Evolutionary conservation across 2,797 vertebrate species (phyloP).

Genomic region (Sebastes glaucus): DNA sequence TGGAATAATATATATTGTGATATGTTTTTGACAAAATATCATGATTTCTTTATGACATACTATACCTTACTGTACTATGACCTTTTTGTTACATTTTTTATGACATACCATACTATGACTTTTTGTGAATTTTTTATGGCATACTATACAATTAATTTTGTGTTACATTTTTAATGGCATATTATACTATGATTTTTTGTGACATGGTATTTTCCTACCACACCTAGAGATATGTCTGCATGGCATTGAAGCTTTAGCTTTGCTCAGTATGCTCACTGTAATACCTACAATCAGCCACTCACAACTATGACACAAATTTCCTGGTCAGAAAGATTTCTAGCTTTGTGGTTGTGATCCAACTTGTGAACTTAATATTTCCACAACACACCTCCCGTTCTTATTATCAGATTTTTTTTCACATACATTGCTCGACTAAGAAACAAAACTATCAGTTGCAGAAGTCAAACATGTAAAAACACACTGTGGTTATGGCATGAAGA

Average conservation of each 20-base stretch:
- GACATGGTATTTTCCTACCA: background rate
- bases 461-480: background rate
- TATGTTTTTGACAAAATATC: too few relatives aligned
- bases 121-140: too few relatives aligned
- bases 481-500: background rate
- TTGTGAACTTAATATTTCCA: constrained; percentile 18
- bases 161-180: too few relatives aligned
- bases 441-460: background rate
- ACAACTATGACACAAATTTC: constrained; percentile 1
- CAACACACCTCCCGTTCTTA: background rate
- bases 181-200: too few relatives aligned
- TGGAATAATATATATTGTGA: too few relatives aligned
- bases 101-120: too few relatives aligned
- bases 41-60: too few relatives aligned
- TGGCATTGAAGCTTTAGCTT: background rate
- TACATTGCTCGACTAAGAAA: background rate
- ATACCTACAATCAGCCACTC: constrained; percentile 1
- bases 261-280: constrained; percentile 6
- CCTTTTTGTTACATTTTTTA: too few relatives aligned
- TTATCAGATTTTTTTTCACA: background rate
- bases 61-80: too few relatives aligned
- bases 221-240: background rate
- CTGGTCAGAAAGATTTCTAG: constrained; percentile 3
- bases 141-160: too few relatives aligned
- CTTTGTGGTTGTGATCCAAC: background rate